Conservation (phyloP, 2,888 invertebrate genomes). For the Acholoe squamosa region DNA sequence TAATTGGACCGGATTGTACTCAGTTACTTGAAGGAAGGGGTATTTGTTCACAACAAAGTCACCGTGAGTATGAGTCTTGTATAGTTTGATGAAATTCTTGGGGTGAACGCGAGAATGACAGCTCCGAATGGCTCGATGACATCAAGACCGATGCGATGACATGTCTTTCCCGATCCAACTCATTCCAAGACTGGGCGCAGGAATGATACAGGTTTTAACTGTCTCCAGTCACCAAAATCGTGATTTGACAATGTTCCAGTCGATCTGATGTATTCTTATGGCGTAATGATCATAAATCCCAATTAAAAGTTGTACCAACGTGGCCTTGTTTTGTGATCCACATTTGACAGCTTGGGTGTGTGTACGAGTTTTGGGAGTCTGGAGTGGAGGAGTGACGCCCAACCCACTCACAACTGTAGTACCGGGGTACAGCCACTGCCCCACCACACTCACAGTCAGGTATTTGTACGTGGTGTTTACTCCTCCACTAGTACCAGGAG, state of each 20-base stretch:
- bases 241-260: neutral
- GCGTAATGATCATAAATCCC: neutral
- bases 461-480: too few species aligned
- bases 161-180: slow-evolving; percentile 22
- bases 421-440: too few species aligned
- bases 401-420: too few species aligned
- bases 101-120: slow-evolving; percentile 45
- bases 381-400: neutral
- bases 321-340: neutral
- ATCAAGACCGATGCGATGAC: slow-evolving; percentile 53
- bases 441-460: too few species aligned
- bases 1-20: slow-evolving; percentile 48
- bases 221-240: neutral
- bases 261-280: too few species aligned
- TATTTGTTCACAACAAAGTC: neutral
- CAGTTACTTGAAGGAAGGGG: slow-evolving; percentile 19
- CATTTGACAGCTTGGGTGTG: slow-evolving; percentile 32
- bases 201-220: neutral
- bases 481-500: too few species aligned
- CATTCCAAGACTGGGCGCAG: neutral
- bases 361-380: too few species aligned
- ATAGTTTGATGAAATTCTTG: neutral
- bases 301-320: slow-evolving; percentile 21
- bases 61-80: neutral
- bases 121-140: slow-evolving; percentile 25